Evolutionary conservation across 2,888 invertebrate species (phyloP), one percentile per base, ranked within the genome.

Genomic region (Nomada flava): DNA sequence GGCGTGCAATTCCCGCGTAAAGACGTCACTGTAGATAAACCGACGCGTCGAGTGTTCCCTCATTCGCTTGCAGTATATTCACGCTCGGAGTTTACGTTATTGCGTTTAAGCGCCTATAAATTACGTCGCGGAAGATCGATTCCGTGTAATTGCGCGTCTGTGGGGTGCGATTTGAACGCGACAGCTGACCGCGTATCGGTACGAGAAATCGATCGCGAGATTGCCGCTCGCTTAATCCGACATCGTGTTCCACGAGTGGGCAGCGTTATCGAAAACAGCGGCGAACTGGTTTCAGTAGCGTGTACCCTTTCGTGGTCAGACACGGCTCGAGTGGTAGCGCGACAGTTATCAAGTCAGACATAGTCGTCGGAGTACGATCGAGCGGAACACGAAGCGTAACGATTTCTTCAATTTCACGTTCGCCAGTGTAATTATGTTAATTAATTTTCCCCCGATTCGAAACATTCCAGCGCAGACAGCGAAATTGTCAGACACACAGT

Each of bases 251-350:
- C 2, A 13, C 36, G 18, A 52, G 7, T n/a, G 7, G 13, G 13
- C 7, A 9, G 18, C 23, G 59, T 42, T 59, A 52, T 71, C 26
- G 44, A 57, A 70, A 74, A 74, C 23, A 18, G 5, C 20, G 29
- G 18, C 36, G 15, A 64, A 63, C 64, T 11, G 20, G 65, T 23
- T 62, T 52, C 84, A 86, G 86, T 86, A 80, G 87, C 26, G 75
- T 47, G 47, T 72, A 72, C 64, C 78, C 75, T 81, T 77, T 73
- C 50, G 76, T 36, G 76, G 86, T 77, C 86, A 83, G 86, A 60
- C 86, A 36, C 20, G 50, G 62, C 13, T 44, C 62, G 55, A 50
- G 62, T 55, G 76, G 83, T 81, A 74, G 73, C 59, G 44, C 50
- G 26, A 29, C 64, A 55, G 69, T 76, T 77, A 85, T 70, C 72